Percentiles rank a stretch among this genome's conserved stretches.
Evolutionary conservation across 2,113 vertebrate species (phyloP).

Genomic region (Callaeas wilsoni): DNA sequence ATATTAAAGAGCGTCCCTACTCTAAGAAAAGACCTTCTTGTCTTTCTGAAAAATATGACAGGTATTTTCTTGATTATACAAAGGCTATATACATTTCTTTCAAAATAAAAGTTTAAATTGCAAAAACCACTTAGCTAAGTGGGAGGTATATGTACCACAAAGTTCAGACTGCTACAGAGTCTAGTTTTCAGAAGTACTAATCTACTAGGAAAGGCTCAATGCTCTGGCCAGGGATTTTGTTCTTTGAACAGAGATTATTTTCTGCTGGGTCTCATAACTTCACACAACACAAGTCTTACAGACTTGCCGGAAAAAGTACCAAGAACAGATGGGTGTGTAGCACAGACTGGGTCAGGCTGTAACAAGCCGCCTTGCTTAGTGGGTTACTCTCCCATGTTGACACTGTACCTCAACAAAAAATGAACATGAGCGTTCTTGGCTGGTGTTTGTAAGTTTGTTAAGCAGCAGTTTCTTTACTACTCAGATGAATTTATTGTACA

Average conservation of each 20-base stretch:
- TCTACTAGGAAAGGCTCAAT: not conserved
- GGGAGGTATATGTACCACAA: rapidly evolving
- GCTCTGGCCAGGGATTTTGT: not conserved
- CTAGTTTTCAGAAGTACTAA: not conserved
- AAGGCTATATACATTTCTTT: not conserved
- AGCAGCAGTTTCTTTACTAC: not conserved
- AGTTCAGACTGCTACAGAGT: not conserved
- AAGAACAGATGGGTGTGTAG: not conserved
- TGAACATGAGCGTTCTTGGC: not conserved
- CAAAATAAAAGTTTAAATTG: not conserved
- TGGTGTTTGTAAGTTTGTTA: not conserved
- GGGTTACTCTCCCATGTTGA: not conserved
- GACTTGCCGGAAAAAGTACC: not conserved
- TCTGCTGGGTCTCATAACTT: not conserved
- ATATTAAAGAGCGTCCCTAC: constrained; percentile 90
- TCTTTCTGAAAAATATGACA: constrained; percentile 96
- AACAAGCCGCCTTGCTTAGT: not conserved
- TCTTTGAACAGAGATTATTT: not conserved
- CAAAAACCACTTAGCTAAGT: not conserved
- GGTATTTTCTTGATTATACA: constrained; percentile 69
- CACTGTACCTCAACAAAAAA: not conserved
- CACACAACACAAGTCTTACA: not conserved
- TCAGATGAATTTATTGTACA: not conserved
- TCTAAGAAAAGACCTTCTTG: constrained; percentile 94
- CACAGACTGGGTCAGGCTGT: not conserved